These are phyloP conservation scores for Paralichthys olivaceus DNA, from an alignment of 2,113 vertebrate species.

Conservation along the genomic window DNA sequence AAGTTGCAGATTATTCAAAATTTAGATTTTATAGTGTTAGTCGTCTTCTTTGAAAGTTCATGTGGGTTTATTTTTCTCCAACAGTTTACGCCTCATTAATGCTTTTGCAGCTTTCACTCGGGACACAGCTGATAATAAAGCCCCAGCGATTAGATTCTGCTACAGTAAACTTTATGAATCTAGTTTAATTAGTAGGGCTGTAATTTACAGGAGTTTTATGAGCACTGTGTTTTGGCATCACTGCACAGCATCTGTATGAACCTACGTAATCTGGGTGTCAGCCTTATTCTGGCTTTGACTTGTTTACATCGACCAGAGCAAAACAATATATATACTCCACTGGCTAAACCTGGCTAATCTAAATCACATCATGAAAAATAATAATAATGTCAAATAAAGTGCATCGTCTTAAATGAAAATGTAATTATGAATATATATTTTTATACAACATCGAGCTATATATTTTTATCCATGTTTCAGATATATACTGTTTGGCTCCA, in stretches of 20 bases:
- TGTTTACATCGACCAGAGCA: too few relatives aligned
- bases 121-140: neutral
- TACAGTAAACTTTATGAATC: neutral
- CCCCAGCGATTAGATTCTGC: neutral
- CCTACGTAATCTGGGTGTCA: neutral
- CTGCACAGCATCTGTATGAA: neutral
- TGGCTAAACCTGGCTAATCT: too few relatives aligned
- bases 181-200: neutral
- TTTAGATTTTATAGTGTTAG: neutral
- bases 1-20: neutral
- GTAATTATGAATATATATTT: too few relatives aligned
- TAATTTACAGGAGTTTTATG: neutral
- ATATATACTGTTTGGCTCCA: too few relatives aligned
- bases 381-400: neutral
- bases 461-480: too few relatives aligned
- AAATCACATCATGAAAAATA: neutral
- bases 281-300: too few relatives aligned
- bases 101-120: neutral
- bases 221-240: neutral
- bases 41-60: neutral
- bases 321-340: too few relatives aligned
- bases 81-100: neutral
- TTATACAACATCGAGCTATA: too few relatives aligned
- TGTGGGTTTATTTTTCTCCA: neutral
- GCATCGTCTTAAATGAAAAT: too few relatives aligned